Percentiles rank a stretch among this genome's conserved stretches.
Evolutionary conservation across 2,888 invertebrate species (phyloP).

Genomic region (Cantharis nigra): DNA sequence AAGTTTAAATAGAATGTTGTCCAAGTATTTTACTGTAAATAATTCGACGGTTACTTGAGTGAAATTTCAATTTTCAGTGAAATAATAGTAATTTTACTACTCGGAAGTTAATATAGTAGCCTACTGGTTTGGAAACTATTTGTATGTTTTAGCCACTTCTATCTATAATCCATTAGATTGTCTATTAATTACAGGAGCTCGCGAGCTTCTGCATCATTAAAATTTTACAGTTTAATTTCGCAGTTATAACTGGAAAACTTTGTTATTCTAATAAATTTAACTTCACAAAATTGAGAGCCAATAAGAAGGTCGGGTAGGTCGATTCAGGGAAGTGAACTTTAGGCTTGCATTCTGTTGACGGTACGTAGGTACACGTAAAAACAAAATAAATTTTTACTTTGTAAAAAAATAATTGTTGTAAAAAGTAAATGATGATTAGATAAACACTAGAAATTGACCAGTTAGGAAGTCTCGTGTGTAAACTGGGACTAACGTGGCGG

Average conservation of each 20-base stretch:
- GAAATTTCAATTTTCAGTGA: not conserved
- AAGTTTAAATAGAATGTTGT: not conserved
- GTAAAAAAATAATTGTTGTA: not conserved
- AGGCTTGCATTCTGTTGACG: too few species aligned
- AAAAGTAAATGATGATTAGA: not conserved
- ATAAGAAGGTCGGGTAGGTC: too few species aligned
- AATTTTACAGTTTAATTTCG: not conserved
- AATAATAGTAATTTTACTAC: not conserved
- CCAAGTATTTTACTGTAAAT: not conserved
- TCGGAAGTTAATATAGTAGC: not conserved
- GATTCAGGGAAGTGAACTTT: too few species aligned
- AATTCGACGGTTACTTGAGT: not conserved
- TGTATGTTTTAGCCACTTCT: not conserved
- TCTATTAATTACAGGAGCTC: not conserved
- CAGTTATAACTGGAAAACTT: not conserved
- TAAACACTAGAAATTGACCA: not conserved
- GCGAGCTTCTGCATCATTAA: not conserved
- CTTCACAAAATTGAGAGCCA: not conserved
- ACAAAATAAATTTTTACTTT: too few species aligned
- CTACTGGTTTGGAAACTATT: not conserved
- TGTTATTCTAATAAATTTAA: not conserved
- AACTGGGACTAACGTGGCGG: not conserved
- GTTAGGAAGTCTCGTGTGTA: not conserved
- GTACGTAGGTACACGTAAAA: too few species aligned
- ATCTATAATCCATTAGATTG: not conserved